Conservation (phyloP, 2,888 invertebrate genomes). For the Sinopyrophorus schimmeli region DNA sequence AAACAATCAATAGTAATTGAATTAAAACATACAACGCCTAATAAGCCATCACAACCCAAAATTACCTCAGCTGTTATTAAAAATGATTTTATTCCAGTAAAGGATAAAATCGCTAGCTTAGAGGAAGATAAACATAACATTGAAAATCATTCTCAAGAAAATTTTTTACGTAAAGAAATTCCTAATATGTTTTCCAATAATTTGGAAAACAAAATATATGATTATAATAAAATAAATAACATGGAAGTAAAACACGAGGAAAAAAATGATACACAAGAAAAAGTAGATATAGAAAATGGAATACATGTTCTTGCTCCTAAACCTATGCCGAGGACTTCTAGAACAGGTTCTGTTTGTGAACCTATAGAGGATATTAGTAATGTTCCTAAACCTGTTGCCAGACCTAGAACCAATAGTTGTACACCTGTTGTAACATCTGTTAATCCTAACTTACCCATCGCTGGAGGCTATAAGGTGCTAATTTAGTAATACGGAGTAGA, state of each 20-base stretch:
- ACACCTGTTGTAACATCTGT: constrained; percentile 64
- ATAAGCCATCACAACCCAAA: constrained; percentile 43
- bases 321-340: constrained; percentile 77
- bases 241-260: constrained; percentile 41
- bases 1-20: constrained; percentile 4
- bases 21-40: constrained; percentile 13
- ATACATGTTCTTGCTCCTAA: constrained; percentile 65
- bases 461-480: constrained; percentile 76
- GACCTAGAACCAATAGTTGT: constrained; percentile 68
- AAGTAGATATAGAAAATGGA: constrained; percentile 21
- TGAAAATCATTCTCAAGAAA: constrained; percentile 2
- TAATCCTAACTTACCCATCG: constrained; percentile 57
- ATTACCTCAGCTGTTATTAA: constrained; percentile 56
- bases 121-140: constrained; percentile 53
- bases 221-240: constrained; percentile 47
- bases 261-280: constrained; percentile 20
- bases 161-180: constrained; percentile 4
- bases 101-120: constrained; percentile 66
- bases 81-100: constrained; percentile 62
- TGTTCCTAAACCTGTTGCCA: constrained; percentile 67
- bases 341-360: constrained; percentile 73
- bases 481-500: constrained; percentile 8
- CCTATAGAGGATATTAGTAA: constrained; percentile 56
- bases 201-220: constrained; percentile 36
- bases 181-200: constrained; percentile 1